A percentile compares a stretch with the other conserved stretches of the same genome.
phyloP scores from a whole-genome alignment of 2,113 vertebrate species.

The Silurus glanis region DNA sequence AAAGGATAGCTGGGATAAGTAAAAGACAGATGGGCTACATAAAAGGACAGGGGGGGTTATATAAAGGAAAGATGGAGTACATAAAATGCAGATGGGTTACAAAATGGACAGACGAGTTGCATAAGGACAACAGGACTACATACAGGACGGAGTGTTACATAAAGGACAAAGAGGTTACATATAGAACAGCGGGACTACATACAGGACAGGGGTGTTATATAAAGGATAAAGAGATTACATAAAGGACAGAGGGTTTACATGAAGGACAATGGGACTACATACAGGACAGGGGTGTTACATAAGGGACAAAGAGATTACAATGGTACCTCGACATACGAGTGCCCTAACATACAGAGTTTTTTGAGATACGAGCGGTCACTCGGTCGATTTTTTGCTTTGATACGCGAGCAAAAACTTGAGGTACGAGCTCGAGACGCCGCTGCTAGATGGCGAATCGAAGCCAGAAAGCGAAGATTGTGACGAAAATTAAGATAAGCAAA shows the following conservation, averaged over 20 bases:
- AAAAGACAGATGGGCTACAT: not conserved
- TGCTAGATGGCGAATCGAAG: too few relatives aligned
- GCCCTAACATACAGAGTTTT: too few relatives aligned
- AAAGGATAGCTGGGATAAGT: not conserved
- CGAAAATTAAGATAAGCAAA: too few relatives aligned
- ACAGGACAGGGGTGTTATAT: not conserved
- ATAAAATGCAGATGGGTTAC: not conserved
- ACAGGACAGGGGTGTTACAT: not conserved
- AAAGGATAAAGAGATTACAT: not conserved
- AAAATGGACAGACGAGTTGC: not conserved
- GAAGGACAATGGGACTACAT: not conserved
- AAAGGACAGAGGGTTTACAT: rapidly evolving
- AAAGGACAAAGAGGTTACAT: not conserved
- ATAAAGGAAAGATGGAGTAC: not conserved
- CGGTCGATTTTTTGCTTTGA: too few relatives aligned
- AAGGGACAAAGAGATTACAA: not conserved
- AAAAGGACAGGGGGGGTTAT: not conserved
- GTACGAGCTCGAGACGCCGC: too few relatives aligned
- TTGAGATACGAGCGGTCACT: too few relatives aligned
- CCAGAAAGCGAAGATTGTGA: too few relatives aligned
- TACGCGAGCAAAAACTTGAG: too few relatives aligned
- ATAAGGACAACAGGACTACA: not conserved
- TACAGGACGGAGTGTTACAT: not conserved
- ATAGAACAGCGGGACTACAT: not conserved
- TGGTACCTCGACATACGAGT: too few relatives aligned